Evolutionary conservation across 2,113 vertebrate genomes (phyloP).

Genomic region (Podiceps cristatus): DNA sequence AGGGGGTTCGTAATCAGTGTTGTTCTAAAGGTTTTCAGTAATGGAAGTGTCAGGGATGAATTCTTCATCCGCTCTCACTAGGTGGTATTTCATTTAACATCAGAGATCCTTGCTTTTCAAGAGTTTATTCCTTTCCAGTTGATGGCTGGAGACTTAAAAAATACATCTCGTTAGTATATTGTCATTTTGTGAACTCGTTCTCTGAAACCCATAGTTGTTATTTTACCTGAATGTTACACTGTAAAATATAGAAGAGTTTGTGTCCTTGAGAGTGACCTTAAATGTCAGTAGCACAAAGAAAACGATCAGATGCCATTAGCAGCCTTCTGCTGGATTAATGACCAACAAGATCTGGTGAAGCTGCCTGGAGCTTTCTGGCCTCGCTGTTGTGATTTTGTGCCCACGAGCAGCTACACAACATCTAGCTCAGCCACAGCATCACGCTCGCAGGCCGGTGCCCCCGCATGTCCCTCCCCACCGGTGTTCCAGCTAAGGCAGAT

Average conservation of each 20-base stretch:
- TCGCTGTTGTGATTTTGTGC: background rate
- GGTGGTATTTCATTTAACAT: background rate
- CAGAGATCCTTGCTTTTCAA: background rate
- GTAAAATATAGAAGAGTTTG: background rate
- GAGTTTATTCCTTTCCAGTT: background rate
- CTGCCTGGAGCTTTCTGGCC: background rate
- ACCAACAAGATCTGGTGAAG: constrained; percentile 1
- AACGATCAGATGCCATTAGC: constrained; percentile 8
- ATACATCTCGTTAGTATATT: background rate
- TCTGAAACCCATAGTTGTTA: background rate
- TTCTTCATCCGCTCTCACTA: background rate
- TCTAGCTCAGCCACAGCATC: background rate
- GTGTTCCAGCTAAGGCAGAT: background rate
- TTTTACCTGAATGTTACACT: background rate
- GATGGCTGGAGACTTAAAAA: background rate
- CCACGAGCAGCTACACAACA: background rate
- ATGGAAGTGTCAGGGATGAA: background rate
- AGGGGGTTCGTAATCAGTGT: background rate
- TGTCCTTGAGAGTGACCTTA: constrained; percentile 22
- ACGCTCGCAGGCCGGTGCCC: background rate
- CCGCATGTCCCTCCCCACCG: rapidly evolving
- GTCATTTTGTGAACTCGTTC: background rate
- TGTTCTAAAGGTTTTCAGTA: background rate
- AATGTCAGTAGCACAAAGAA: background rate
- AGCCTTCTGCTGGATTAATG: constrained; percentile 30